Conservation (phyloP, 2,113 vertebrate genomes). For the Serilophus lunatus region DNA sequence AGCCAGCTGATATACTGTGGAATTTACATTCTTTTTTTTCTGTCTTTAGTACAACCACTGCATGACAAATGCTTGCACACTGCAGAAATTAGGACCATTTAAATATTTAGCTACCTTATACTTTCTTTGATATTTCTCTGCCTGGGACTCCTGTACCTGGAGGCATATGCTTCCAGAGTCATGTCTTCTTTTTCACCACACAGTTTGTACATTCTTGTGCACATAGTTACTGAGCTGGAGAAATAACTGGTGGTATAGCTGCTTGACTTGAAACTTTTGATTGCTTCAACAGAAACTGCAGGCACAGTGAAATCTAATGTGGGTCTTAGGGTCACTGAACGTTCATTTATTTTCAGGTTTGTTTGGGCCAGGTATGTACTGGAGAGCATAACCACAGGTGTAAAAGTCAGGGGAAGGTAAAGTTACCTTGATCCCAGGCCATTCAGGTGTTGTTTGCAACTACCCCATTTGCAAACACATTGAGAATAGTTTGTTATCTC, state of each 20-base stretch:
- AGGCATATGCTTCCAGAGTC: neutral
- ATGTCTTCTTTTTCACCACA: neutral
- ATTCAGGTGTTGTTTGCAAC: neutral
- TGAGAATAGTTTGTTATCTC: neutral
- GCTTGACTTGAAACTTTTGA: neutral
- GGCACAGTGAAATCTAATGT: neutral
- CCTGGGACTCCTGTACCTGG: neutral
- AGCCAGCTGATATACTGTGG: neutral
- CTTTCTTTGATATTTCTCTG: neutral
- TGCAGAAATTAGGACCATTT: neutral
- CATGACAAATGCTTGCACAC: neutral
- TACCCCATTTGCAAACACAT: neutral
- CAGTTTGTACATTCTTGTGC: neutral
- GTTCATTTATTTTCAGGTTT: neutral
- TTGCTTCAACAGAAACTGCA: neutral
- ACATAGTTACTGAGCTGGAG: neutral
- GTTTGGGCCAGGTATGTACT: neutral
- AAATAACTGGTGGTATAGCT: neutral
- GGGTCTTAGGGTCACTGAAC: neutral
- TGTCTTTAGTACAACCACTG: neutral
- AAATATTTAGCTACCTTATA: neutral
- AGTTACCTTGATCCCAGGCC: neutral
- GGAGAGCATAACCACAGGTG: neutral
- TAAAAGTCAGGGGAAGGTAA: neutral
- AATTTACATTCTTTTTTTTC: neutral